Conservation (phyloP, 2,888 invertebrate genomes). For the Dasysyrphus albostriatus region DNA sequence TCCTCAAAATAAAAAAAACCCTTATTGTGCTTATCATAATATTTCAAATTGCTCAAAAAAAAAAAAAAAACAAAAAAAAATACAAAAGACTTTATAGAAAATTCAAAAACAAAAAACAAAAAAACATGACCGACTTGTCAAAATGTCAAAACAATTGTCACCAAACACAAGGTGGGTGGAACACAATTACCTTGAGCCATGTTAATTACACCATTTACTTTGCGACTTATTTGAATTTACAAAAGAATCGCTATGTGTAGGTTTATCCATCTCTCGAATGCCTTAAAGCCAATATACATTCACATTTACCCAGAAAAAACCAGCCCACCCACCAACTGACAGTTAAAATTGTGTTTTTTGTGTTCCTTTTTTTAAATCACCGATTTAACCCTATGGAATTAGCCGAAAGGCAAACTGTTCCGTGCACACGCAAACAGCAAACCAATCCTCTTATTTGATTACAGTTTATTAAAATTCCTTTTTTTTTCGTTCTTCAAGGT, state of each 20-base stretch:
- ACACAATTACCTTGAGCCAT: slow-evolving; percentile 52
- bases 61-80: slow-evolving; percentile 1
- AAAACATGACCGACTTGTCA: slow-evolving; percentile 49
- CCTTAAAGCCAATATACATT: background rate
- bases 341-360: slow-evolving; percentile 39
- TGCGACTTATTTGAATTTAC: slow-evolving; percentile 54
- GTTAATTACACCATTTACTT: slow-evolving; percentile 62
- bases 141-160: slow-evolving; percentile 66
- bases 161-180: slow-evolving; percentile 26
- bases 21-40: slow-evolving; percentile 31
- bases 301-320: slow-evolving; percentile 14
- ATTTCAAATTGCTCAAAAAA: background rate
- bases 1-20: slow-evolving; percentile 27
- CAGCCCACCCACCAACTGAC: slow-evolving; percentile 37
- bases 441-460: slow-evolving; percentile 65
- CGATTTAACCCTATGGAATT: slow-evolving; percentile 54
- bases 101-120: background rate
- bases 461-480: slow-evolving; percentile 60
- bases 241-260: slow-evolving; percentile 16
- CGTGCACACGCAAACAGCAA: slow-evolving; percentile 65
- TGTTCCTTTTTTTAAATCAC: slow-evolving; percentile 54
- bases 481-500: slow-evolving; percentile 1
- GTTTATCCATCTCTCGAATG: background rate
- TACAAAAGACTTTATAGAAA: background rate
- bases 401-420: slow-evolving; percentile 54